A percentile compares a stretch with the other conserved stretches of the same genome.
These are phyloP conservation scores for Agrotis exclamationis DNA, from an alignment of 2,888 invertebrate species.

Conservation along the genomic window DNA sequence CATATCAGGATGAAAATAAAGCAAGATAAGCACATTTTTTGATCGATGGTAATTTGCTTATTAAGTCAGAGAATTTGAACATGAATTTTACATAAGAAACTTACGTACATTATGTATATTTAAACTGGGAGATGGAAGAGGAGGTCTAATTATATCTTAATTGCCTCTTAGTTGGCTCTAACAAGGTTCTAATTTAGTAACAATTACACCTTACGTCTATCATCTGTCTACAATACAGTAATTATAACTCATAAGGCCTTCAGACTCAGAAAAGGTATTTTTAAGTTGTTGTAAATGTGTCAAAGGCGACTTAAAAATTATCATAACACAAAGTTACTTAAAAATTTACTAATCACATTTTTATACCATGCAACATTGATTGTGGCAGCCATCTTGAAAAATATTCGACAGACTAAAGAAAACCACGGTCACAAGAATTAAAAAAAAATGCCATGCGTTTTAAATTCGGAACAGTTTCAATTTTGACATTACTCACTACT, in stretches of 20 bases:
- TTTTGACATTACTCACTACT: not conserved
- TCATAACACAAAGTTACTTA: no score
- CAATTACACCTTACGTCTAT: slow-evolving; percentile 3
- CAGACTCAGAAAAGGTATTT: no score
- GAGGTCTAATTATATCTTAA: not conserved
- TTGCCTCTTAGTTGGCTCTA: not conserved
- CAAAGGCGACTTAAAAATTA: no score
- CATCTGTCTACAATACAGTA: not conserved
- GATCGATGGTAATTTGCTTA: slow-evolving; percentile 28
- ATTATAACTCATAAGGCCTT: slow-evolving; percentile 13
- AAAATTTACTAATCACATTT: no score
- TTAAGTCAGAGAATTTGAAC: not conserved
- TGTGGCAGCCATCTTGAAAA: not conserved
- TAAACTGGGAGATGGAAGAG: not conserved
- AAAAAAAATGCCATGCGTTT: no score
- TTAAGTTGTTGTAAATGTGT: no score
- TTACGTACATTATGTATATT: slow-evolving; percentile 15
- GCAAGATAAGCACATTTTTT: slow-evolving; percentile 7
- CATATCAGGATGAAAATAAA: slow-evolving; percentile 23
- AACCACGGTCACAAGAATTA: no score
- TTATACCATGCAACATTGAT: no score
- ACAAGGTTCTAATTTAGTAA: not conserved
- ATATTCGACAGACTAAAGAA: no score
- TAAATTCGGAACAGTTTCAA: not conserved
- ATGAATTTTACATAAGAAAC: not conserved